Evolutionary conservation across 1,140 invertebrate species (phyloP).

Genomic region (Caenorhabditis tropicalis): DNA sequence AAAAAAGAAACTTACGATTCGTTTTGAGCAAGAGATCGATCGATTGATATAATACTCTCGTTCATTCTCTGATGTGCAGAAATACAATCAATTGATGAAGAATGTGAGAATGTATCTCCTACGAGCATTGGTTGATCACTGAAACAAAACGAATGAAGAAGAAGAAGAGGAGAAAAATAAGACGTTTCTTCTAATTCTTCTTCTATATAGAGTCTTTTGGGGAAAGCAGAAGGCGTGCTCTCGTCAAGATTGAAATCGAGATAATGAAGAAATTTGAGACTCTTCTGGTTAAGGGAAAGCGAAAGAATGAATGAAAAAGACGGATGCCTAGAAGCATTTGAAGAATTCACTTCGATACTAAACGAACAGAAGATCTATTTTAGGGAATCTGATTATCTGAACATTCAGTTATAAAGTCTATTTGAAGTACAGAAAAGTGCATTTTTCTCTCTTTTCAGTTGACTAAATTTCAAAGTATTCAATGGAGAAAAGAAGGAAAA

Average conservation of each 20-base stretch:
- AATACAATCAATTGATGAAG: constrained; percentile 30
- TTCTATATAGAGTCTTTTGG: background rate
- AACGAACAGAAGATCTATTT: too few relatives aligned
- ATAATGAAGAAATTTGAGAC: constrained; percentile 43
- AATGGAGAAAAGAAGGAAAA: background rate
- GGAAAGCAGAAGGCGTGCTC: constrained; percentile 1
- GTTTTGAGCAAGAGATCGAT: background rate
- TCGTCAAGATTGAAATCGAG: constrained; percentile 43
- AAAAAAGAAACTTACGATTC: constrained; percentile 20
- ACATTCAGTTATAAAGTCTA: too few relatives aligned
- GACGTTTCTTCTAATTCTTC: too few relatives aligned
- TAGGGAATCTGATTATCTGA: too few relatives aligned
- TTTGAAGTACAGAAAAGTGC: too few relatives aligned
- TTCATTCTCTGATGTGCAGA: constrained; percentile 39
- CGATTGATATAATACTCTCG: background rate
- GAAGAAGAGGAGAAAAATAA: background rate
- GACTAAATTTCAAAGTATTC: background rate
- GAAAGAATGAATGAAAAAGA: background rate
- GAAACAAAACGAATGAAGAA: background rate
- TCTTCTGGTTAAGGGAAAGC: constrained; percentile 10
- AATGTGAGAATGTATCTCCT: constrained; percentile 51
- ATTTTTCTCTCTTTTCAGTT: background rate
- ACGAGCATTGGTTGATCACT: constrained; percentile 55
- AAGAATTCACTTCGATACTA: too few relatives aligned
- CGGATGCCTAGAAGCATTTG: background rate